These are phyloP conservation scores for zebrafish (Danio rerio) DNA, from an alignment of 2,113 vertebrate genomes.

Conservation along the genomic window GRCz12tu NC_133193.1:31845501-31846000, in stretches of 20 bases:
- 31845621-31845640: not conserved
- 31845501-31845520: not conserved
- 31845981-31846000: too few species aligned
- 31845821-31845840: too few species aligned
- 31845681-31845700: not conserved
- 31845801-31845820: not conserved
- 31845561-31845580: not conserved
- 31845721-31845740: not conserved
- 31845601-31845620: conserved; percentile 6
- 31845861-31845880: too few species aligned
- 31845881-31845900: too few species aligned
- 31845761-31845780: not conserved
- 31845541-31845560: not conserved
- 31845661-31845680: not conserved
- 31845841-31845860: too few species aligned
- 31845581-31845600: too few species aligned
- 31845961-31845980: too few species aligned
- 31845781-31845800: not conserved
- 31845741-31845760: not conserved
- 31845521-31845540: not conserved
- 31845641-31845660: not conserved
- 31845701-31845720: not conserved
- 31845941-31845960: too few species aligned
- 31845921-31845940: too few species aligned
- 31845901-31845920: too few species aligned